Base-by-base conservation (phyloP, 1,140 invertebrate genomes). In the Calosoma granatense region DNA sequence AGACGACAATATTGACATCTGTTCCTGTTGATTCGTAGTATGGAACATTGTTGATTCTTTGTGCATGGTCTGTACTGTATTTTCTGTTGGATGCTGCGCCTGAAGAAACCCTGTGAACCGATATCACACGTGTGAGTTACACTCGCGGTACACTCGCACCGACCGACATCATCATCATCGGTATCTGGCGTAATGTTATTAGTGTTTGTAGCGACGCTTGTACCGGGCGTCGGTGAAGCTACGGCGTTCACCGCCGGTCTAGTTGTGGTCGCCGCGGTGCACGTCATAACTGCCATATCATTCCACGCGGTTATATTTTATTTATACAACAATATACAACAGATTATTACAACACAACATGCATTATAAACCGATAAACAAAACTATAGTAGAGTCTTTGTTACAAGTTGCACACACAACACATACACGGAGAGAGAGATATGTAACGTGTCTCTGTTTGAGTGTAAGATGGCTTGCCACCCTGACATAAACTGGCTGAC, bases 61-160 rank as follows among this genome's bases (percentile, higher is more conserved):
- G 92, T 95, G 78, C 94, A 97, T 23, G 94, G 93, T 65, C 94
- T 82, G 78, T 97, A 97, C 74, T 96, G 92, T 61, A 97, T 97
- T 79, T 97, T 97, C 80, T 97, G 94, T 77, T 97, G 94, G 71
- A 97, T 97, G 76, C 90, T 89, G 66, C 87, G 81, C 56, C 87
- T 78, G 78, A 90, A 90, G 78, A 90, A 90, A 64, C 87, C 87
- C 88, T 90, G 86, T 59, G 79, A 78, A 76, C 56, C 22, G 56
- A 61, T 59, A 64, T 71, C 86, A 76, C 65, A 82, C 76, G 77
- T 65, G 56, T 65, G 61, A 60, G 51, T 26, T 56, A 56, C 61
- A 66, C 61, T 68, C 65, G 58, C 73, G 61, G 74, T 73, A 74
- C 69, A 69, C 60, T 73, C 70, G 51, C 68, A 66, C 60, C 72